These are phyloP conservation scores for Muntiacus muntjak DNA, from an alignment of 2,113 vertebrate genomes.

Conservation along the genomic window DNA sequence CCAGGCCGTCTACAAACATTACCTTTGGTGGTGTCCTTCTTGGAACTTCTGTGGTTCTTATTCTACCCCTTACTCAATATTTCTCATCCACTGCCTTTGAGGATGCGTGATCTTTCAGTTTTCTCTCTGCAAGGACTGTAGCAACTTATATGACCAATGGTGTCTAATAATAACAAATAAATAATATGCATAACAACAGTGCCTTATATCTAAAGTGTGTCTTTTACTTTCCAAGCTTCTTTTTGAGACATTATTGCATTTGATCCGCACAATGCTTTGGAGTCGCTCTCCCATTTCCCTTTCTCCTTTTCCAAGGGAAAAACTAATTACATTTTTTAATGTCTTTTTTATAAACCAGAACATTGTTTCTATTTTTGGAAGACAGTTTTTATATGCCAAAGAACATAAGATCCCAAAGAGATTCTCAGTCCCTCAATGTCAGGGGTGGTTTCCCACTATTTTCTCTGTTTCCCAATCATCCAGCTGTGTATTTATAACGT, in stretches of 20 bases:
- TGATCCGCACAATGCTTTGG: background rate
- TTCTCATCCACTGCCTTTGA: background rate
- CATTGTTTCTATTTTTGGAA: conserved; percentile 48
- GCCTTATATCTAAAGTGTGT: background rate
- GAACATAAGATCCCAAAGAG: conserved; percentile 35
- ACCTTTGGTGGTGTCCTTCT: background rate
- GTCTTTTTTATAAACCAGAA: conserved; percentile 18
- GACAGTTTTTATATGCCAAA: conserved; percentile 29
- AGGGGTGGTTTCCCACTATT: conserved; percentile 17
- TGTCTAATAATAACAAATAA: background rate
- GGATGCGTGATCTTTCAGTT: background rate
- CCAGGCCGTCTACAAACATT: background rate
- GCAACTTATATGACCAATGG: background rate
- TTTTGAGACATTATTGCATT: background rate
- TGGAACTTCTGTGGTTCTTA: background rate
- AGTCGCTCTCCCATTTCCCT: background rate
- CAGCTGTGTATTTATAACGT: background rate
- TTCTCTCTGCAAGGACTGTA: background rate
- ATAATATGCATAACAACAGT: background rate
- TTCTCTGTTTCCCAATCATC: background rate
- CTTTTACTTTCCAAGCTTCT: background rate
- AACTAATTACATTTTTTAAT: conserved; percentile 22
- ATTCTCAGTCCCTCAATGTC: background rate
- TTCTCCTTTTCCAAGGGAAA: conserved; percentile 9
- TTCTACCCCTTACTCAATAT: background rate